Evolutionary conservation across 1,140 invertebrate species (phyloP).

Genomic region (Drosophila tropicalis): DNA sequence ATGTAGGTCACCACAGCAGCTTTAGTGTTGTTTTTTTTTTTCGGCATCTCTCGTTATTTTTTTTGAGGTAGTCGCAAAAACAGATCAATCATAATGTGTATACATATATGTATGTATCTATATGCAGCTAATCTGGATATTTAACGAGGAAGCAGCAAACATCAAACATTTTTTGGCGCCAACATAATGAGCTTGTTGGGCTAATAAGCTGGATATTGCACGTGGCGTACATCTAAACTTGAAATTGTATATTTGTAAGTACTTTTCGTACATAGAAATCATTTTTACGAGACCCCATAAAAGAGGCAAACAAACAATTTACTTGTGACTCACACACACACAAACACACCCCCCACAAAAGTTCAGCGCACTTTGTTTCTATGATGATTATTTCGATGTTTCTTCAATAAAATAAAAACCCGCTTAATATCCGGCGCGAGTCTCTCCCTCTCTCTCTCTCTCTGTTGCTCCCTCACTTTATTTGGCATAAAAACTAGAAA

Average conservation of each 20-base stretch:
- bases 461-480: neutral
- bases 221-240: conserved; percentile 52
- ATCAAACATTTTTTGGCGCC: conserved; percentile 27
- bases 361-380: conserved; percentile 50
- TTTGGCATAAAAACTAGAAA: conserved; percentile 3
- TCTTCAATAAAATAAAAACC: conserved; percentile 11
- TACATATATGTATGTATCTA: neutral
- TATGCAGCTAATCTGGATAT: conserved; percentile 23
- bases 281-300: conserved; percentile 53
- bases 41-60: neutral
- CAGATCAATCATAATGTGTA: conserved; percentile 62
- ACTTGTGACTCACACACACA: conserved; percentile 33
- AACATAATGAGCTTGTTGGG: conserved; percentile 6
- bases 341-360: conserved; percentile 12
- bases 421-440: conserved; percentile 5
- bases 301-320: conserved; percentile 48
- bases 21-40: conserved; percentile 6
- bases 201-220: conserved; percentile 44
- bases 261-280: conserved; percentile 1
- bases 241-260: conserved; percentile 26
- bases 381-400: conserved; percentile 12
- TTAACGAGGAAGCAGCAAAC: conserved; percentile 11
- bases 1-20: conserved; percentile 61
- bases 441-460: neutral
- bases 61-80: conserved; percentile 20